These are phyloP conservation scores for Sus cebifrons DNA, from an alignment of 2,797 vertebrate species.

Conservation along the genomic window DNA sequence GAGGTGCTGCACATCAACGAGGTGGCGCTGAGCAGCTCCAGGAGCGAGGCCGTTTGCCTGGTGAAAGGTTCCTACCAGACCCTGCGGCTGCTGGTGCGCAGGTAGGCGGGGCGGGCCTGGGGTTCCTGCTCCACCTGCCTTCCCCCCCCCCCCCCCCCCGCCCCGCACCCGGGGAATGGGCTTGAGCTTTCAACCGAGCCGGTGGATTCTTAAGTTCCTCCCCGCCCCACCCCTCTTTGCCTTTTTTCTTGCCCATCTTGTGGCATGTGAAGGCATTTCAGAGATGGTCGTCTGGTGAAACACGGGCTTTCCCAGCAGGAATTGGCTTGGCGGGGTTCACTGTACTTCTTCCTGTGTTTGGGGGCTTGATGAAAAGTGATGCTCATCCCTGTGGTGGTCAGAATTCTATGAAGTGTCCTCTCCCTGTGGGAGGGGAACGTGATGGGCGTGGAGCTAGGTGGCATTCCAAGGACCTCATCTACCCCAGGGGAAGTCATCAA, in stretches of 20 bases:
- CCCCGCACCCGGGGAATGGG: background rate
- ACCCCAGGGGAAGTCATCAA: background rate
- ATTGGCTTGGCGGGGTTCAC: background rate
- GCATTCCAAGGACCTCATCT: conserved; percentile 9
- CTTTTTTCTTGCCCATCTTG: conserved; percentile 3
- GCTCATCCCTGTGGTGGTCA: background rate
- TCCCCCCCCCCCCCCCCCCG: too few relatives aligned
- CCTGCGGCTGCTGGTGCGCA: conserved; percentile 94
- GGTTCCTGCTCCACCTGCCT: background rate
- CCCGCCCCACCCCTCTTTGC: background rate
- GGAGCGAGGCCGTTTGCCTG: conserved; percentile 95
- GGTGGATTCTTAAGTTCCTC: background rate
- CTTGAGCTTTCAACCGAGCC: background rate
- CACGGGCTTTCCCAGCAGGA: conserved; percentile 18
- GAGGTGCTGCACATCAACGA: conserved; percentile 95
- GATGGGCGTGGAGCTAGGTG: background rate
- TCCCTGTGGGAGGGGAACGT: conserved; percentile 64
- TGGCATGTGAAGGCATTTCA: conserved; percentile 9
- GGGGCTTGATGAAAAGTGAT: conserved; percentile 8
- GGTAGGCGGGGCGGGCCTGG: conserved; percentile 88
- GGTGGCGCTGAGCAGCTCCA: conserved; percentile 94
- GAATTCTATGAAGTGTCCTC: background rate
- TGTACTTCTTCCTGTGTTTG: conserved; percentile 38
- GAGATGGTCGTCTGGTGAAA: conserved; percentile 33
- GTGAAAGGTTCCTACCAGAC: conserved; percentile 96